Conservation (phyloP, 2,797 vertebrate genomes). For the Xiphophorus birchmanni region DNA sequence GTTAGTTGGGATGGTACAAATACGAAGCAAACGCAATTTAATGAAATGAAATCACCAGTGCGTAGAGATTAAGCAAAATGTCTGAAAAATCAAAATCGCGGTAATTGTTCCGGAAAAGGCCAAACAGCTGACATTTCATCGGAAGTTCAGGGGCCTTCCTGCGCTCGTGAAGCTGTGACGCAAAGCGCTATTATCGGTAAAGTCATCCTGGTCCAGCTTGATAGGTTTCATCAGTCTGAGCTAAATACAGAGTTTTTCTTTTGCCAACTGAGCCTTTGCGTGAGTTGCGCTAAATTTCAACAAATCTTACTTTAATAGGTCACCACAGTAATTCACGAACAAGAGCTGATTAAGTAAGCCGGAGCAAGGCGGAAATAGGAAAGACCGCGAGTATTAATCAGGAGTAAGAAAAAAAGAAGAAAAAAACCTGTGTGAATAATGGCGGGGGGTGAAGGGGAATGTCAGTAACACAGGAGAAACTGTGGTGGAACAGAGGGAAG, state of each 20-base stretch:
- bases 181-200: background rate
- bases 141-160: constrained; percentile 5
- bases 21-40: background rate
- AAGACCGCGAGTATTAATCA: background rate
- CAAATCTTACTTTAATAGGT: constrained; percentile 94
- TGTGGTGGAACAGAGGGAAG: constrained; percentile 24
- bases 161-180: background rate
- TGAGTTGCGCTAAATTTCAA: constrained; percentile 86
- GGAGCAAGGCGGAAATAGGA: background rate
- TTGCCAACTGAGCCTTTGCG: background rate
- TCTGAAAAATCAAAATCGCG: background rate
- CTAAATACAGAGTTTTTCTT: background rate
- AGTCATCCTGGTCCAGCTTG: background rate
- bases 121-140: background rate
- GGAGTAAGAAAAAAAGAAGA: constrained; percentile 14
- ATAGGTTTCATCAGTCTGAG: background rate
- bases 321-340: constrained; percentile 91
- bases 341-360: constrained; percentile 63
- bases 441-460: constrained; percentile 15
- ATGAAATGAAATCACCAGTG: background rate
- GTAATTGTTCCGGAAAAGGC: background rate
- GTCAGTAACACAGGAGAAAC: constrained; percentile 23
- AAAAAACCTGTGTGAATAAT: constrained; percentile 24
- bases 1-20: background rate
- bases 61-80: background rate